Conservation (phyloP, 2,797 vertebrate genomes). For the Acipenser ruthenus region DNA sequence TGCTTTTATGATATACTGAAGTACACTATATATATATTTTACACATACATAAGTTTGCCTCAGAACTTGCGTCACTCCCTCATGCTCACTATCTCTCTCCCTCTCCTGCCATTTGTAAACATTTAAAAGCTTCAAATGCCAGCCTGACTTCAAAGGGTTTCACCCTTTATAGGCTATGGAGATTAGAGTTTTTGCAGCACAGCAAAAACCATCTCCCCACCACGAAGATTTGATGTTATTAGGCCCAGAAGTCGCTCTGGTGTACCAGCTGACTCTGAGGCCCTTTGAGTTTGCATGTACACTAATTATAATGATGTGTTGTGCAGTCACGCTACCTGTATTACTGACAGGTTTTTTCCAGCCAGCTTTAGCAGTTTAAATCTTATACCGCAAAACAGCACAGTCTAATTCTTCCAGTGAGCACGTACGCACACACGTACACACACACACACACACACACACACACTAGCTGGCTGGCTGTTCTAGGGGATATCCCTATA, state of each 20-base stretch:
- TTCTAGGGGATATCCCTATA: too few species aligned
- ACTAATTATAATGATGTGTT: too few species aligned
- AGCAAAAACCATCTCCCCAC: conserved; percentile 60
- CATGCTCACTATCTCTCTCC: conserved; percentile 23
- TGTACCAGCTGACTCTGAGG: neutral
- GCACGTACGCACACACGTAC: neutral
- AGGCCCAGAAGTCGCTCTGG: conserved; percentile 52
- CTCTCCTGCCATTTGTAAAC: conserved; percentile 64
- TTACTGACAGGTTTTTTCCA: too few species aligned
- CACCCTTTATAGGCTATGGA: conserved; percentile 71
- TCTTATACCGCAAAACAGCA: too few species aligned
- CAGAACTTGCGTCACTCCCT: conserved; percentile 25
- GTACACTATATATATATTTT: too few species aligned
- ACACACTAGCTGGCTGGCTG: neutral
- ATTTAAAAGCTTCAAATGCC: conserved; percentile 58
- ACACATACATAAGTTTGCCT: too few species aligned
- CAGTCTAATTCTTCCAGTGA: neutral
- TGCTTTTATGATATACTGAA: too few species aligned
- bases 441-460: conserved; percentile 31
- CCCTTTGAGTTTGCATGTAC: too few species aligned
- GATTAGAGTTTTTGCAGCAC: conserved; percentile 67
- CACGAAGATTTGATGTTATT: conserved; percentile 69
- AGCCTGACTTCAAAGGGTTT: conserved; percentile 71
- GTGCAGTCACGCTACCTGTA: too few species aligned
- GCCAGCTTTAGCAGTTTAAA: too few species aligned